Conservation (phyloP, 2,797 vertebrate species). For the Xyrichtys novacula region DNA sequence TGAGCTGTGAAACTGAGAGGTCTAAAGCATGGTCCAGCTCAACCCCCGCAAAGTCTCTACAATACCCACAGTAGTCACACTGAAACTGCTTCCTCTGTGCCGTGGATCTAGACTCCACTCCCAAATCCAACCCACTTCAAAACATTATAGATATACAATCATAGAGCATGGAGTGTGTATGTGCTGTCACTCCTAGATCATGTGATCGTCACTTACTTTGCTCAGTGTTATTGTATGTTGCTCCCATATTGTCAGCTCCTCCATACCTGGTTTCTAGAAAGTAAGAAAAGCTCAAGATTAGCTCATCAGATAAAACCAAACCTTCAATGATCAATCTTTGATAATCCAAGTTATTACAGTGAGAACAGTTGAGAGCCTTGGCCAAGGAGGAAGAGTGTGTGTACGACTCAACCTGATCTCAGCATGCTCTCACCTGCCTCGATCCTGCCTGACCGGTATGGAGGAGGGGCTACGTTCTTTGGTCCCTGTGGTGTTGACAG, state of each 20-base stretch:
- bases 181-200: not conserved
- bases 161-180: not conserved
- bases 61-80: conserved; percentile 26
- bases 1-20: conserved; percentile 51
- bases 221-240: conserved; percentile 91
- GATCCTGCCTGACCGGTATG: conserved; percentile 83
- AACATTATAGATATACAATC: too few species aligned
- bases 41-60: conserved; percentile 12
- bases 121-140: not conserved
- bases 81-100: conserved; percentile 1
- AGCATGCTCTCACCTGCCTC: conserved; percentile 80
- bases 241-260: conserved; percentile 97
- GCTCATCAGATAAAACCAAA: not conserved
- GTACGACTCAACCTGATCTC: conserved; percentile 55
- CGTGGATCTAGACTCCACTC: not conserved
- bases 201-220: conserved; percentile 84
- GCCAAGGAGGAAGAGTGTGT: conserved; percentile 40
- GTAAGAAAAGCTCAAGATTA: not conserved
- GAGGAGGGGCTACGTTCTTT: conserved; percentile 63
- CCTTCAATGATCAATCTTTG: not conserved
- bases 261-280: conserved; percentile 88
- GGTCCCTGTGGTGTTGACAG: conserved; percentile 13
- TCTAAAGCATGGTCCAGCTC: conserved; percentile 20
- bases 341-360: conserved; percentile 40
- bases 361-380: conserved; percentile 33